These are phyloP conservation scores for Thereva unica DNA, from an alignment of 2,888 invertebrate genomes.

Conservation along the genomic window DNA sequence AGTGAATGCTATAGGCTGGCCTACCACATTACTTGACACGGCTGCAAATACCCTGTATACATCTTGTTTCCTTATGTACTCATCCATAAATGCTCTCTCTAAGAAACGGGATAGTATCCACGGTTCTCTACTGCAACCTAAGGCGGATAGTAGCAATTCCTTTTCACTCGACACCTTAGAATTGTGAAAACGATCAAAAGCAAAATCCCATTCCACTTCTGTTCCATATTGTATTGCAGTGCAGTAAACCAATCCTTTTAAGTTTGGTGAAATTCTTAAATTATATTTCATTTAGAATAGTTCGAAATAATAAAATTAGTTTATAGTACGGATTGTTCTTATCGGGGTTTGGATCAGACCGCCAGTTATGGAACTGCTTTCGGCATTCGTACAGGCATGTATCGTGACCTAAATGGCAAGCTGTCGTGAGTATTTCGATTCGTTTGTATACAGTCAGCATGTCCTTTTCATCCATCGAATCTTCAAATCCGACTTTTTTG, in stretches of 20 bases:
- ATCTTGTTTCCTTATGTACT: conserved; percentile 83
- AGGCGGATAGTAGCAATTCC: conserved; percentile 72
- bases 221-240: conserved; percentile 82
- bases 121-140: conserved; percentile 81
- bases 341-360: conserved; percentile 71
- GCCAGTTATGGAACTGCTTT: conserved; percentile 75
- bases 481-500: conserved; percentile 70
- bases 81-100: conserved; percentile 72
- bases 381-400: conserved; percentile 77
- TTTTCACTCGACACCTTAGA: conserved; percentile 83
- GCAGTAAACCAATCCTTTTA: conserved; percentile 84
- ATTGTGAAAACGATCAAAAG: conserved; percentile 75
- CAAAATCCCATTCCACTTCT: conserved; percentile 86
- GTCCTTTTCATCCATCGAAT: conserved; percentile 62
- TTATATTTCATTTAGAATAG: neutral
- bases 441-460: conserved; percentile 73
- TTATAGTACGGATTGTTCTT: conserved; percentile 71
- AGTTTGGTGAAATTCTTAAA: conserved; percentile 78
- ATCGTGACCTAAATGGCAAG: conserved; percentile 74
- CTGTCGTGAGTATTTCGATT: conserved; percentile 71
- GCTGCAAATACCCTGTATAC: conserved; percentile 75
- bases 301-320: conserved; percentile 40
- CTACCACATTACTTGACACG: conserved; percentile 75
- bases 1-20: conserved; percentile 80
- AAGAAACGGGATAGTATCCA: conserved; percentile 76